Evolutionary conservation across 2,888 invertebrate species (phyloP).

Genomic region (Cartodere bifasciata): DNA sequence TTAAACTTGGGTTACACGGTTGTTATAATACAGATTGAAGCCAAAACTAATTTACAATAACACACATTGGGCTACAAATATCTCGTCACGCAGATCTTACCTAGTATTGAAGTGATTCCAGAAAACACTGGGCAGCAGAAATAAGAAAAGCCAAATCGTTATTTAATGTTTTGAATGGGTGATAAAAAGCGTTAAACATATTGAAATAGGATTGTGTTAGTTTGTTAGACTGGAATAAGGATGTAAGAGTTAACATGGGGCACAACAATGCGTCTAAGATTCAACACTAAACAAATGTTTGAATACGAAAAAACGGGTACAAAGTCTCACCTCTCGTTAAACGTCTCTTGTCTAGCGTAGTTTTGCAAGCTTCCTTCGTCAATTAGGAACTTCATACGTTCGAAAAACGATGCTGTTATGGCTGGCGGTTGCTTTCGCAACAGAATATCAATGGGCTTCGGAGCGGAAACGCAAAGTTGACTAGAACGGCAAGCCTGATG

Average conservation of each 20-base stretch:
- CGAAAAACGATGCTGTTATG: conserved; percentile 95
- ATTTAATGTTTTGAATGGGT: not conserved
- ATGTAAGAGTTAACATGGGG: conserved; percentile 55
- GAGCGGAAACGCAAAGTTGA: conserved; percentile 85
- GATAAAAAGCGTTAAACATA: not conserved
- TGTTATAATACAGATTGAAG: too few relatives aligned
- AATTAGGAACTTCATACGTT: conserved; percentile 95
- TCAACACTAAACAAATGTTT: conserved; percentile 14
- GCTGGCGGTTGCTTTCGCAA: conserved; percentile 92
- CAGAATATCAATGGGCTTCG: conserved; percentile 91
- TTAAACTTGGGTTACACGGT: not conserved
- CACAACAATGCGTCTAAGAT: conserved; percentile 60
- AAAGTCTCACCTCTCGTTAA: conserved; percentile 82
- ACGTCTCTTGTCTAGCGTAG: conserved; percentile 89
- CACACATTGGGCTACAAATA: conserved; percentile 11
- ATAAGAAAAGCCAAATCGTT: conserved; percentile 18
- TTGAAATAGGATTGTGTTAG: too few relatives aligned
- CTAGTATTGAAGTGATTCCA: conserved; percentile 99
- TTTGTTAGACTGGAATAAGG: too few relatives aligned
- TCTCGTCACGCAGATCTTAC: conserved; percentile 52
- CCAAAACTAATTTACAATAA: conserved; percentile 7
- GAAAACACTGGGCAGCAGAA: conserved; percentile 90
- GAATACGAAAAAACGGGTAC: conserved; percentile 5
- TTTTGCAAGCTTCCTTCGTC: conserved; percentile 97
- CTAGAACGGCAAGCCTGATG: conserved; percentile 71